Evolutionary conservation across 2,113 vertebrate species (phyloP).

Genomic region (Scytalopus superciliaris): DNA sequence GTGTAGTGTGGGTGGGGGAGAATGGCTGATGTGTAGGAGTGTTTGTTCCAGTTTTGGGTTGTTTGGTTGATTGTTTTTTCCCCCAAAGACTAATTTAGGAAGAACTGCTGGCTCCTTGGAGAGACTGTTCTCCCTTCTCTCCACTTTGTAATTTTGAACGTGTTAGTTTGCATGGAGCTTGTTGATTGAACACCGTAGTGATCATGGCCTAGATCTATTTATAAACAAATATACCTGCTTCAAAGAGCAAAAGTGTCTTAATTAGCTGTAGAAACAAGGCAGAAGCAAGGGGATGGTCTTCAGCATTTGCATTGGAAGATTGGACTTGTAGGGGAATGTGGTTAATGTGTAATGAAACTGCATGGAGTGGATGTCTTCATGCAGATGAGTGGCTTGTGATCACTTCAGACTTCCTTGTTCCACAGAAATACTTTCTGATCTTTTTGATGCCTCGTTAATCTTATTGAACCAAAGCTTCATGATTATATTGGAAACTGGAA

Average conservation of each 20-base stretch:
- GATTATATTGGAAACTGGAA: background rate
- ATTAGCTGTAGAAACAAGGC: background rate
- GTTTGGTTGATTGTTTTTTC: background rate
- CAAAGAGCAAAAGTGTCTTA: background rate
- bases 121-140: background rate
- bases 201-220: background rate
- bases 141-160: background rate
- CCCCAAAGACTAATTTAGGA: fast-evolving
- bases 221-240: background rate
- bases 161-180: background rate
- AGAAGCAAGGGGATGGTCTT: background rate
- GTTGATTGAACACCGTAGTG: background rate
- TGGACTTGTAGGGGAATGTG: background rate
- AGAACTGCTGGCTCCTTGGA: background rate
- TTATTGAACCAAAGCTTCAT: background rate
- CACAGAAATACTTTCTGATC: background rate
- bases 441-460: background rate
- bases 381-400: background rate
- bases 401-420: background rate
- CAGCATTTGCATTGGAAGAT: background rate
- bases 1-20: background rate
- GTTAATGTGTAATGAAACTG: background rate
- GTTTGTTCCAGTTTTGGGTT: background rate
- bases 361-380: background rate
- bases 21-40: background rate